A percentile compares a stretch with the other conserved stretches of the same genome.
Conservation (phyloP, 2,888 invertebrate genomes). For the Eupithecia abbreviata region DNA sequence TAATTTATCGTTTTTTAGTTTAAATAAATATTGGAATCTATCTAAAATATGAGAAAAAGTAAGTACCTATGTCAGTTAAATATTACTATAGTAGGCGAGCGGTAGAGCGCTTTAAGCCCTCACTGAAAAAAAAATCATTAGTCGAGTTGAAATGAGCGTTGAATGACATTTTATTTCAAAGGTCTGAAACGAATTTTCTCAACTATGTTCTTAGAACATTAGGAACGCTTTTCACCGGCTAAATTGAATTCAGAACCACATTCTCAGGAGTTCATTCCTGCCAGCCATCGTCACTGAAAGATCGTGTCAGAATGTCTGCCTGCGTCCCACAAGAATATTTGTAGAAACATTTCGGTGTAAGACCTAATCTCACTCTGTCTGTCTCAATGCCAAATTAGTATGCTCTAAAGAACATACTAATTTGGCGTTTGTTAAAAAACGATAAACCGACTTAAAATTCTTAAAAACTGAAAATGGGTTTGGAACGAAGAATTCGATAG, state of each 20-base stretch:
- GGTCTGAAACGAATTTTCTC: neutral
- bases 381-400: too few species aligned
- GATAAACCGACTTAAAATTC: too few species aligned
- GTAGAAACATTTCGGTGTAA: neutral
- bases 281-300: neutral
- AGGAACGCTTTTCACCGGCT: conserved; percentile 2
- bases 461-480: too few species aligned
- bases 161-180: neutral
- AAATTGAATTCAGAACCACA: conserved; percentile 15
- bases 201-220: neutral
- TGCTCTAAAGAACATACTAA: neutral
- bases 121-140: neutral
- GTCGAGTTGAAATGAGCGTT: neutral
- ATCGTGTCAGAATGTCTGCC: conserved; percentile 6
- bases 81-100: neutral
- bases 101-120: too few species aligned
- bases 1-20: too few species aligned
- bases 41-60: too few species aligned
- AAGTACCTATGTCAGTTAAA: too few species aligned
- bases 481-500: too few species aligned
- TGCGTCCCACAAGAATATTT: neutral
- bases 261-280: neutral
- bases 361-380: neutral
- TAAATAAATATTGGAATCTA: too few species aligned
- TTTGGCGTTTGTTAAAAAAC: too few species aligned